A percentile compares a stretch with the other conserved stretches of the same genome.
Evolutionary conservation across 2,797 vertebrate genomes (phyloP).

Genomic region (Acomys russatus): DNA sequence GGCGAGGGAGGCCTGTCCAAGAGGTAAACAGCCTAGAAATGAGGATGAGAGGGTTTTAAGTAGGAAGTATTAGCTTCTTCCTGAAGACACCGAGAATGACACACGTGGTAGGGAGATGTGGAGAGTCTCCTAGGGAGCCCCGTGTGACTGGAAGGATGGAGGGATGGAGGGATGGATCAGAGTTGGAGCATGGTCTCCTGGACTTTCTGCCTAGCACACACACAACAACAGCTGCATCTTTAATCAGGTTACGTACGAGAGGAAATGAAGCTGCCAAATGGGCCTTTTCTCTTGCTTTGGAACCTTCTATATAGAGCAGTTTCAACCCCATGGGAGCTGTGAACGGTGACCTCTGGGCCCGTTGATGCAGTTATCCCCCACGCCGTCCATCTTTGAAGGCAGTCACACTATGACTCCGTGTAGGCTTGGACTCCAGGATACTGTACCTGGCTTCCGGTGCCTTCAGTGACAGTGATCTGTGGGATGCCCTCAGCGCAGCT

Average conservation of each 20-base stretch:
- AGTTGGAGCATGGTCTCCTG: too few relatives aligned
- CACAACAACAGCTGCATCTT: neutral
- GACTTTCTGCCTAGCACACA: neutral
- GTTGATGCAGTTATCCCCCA: accelerated
- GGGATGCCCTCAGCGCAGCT: conserved; percentile 70
- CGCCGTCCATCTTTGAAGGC: neutral
- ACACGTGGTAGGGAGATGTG: neutral
- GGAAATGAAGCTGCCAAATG: neutral
- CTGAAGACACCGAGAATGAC: accelerated
- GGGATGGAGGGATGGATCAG: accelerated
- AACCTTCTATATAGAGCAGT: neutral
- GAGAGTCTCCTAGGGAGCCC: neutral
- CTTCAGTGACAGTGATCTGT: conserved; percentile 83
- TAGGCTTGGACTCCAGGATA: neutral
- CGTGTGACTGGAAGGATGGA: neutral
- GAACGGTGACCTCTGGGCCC: accelerated
- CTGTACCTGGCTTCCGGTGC: conserved; percentile 84
- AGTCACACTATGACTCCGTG: neutral
- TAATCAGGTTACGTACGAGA: neutral
- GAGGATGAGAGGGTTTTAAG: too few relatives aligned
- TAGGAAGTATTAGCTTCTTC: neutral
- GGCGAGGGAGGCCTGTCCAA: conserved; percentile 64
- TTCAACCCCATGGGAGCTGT: neutral
- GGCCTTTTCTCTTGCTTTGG: neutral
- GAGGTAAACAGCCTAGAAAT: conserved; percentile 59